phyloP scores from a whole-genome alignment of 2,797 vertebrate genomes.

The Margarornis squamiger region DNA sequence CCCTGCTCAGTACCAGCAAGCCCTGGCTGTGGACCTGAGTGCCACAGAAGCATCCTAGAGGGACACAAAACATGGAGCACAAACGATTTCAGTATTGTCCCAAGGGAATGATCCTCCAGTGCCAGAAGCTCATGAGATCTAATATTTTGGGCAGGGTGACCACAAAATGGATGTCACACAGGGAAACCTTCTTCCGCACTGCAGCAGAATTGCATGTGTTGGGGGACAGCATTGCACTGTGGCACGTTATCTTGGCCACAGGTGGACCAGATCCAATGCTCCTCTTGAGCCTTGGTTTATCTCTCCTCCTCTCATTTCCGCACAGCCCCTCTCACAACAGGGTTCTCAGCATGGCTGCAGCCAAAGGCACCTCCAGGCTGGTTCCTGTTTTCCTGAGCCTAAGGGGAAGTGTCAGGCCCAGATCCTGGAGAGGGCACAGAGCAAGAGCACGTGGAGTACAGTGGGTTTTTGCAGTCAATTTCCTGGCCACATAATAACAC shows the following conservation, averaged over 20 bases:
- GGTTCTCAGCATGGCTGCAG: not conserved
- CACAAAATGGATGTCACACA: not conserved
- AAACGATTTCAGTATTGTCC: not conserved
- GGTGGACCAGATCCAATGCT: not conserved
- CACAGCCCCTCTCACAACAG: not conserved
- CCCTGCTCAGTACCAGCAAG: not conserved
- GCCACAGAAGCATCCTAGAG: not conserved
- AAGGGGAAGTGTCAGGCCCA: fast-evolving
- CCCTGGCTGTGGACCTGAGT: not conserved
- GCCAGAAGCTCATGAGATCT: not conserved
- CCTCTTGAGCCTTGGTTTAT: not conserved
- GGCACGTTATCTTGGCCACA: not conserved
- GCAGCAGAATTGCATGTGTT: not conserved
- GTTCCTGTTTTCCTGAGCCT: not conserved
- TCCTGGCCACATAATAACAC: slow-evolving; percentile 50
- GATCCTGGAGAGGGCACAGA: not conserved
- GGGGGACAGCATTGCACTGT: not conserved
- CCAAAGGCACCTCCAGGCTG: not conserved
- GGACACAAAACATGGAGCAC: not conserved
- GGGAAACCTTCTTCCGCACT: not conserved
- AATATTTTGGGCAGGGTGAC: not conserved
- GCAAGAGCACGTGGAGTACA: not conserved
- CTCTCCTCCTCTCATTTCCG: not conserved
- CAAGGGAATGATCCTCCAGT: not conserved
- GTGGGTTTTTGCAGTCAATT: slow-evolving; percentile 32